Evolutionary conservation across 2,797 vertebrate genomes (phyloP).

Genomic region (Babyrousa celebensis): DNA sequence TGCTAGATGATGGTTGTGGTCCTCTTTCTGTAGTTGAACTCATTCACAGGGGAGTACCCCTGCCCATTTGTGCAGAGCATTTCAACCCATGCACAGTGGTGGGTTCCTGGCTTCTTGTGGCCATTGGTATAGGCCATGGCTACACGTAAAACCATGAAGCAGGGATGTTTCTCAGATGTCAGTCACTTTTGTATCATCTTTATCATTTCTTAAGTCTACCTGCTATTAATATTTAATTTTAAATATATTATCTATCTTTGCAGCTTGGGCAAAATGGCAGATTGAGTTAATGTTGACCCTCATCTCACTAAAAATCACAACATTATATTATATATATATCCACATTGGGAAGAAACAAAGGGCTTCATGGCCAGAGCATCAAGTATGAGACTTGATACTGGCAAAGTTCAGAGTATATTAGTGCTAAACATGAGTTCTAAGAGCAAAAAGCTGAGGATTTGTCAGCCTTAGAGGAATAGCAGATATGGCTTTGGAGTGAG

Average conservation of each 20-base stretch:
- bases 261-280: neutral
- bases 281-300: neutral
- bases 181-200: neutral
- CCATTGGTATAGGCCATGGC: neutral
- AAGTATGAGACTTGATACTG: neutral
- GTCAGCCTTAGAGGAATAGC: neutral
- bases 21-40: neutral
- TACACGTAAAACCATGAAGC: neutral
- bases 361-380: neutral
- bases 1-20: neutral
- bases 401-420: neutral
- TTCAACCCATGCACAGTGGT: neutral
- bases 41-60: neutral
- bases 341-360: neutral
- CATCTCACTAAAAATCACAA: neutral
- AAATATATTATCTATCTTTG: neutral
- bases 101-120: neutral
- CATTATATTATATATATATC: neutral
- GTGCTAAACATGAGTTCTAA: neutral
- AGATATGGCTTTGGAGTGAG: neutral
- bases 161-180: neutral
- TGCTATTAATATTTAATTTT: neutral
- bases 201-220: neutral
- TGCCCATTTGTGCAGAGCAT: neutral
- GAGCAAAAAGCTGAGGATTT: neutral